Evolutionary conservation across 2,888 invertebrate genomes (phyloP).

Genomic region (Octonoba sinensis): DNA sequence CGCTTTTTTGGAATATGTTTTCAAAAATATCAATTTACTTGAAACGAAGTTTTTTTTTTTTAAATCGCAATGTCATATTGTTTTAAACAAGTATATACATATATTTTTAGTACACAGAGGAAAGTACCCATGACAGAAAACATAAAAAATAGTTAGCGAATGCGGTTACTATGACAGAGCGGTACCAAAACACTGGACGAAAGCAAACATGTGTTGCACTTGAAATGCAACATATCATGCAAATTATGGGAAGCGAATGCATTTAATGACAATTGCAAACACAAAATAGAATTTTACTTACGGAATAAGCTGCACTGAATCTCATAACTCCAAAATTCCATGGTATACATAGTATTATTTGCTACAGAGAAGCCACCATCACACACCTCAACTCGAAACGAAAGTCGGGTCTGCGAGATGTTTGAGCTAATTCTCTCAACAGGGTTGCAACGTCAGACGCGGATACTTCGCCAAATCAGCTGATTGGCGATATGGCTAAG

Average conservation of each 20-base stretch:
- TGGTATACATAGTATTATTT: slow-evolving; percentile 22
- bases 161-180: neutral
- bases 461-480: slow-evolving; percentile 16
- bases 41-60: too few species aligned
- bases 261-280: neutral
- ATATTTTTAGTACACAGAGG: too few species aligned
- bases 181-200: slow-evolving; percentile 4
- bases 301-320: slow-evolving; percentile 14
- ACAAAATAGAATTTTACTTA: slow-evolving; percentile 25
- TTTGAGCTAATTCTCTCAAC: slow-evolving; percentile 45
- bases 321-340: slow-evolving; percentile 27
- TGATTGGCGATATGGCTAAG: slow-evolving; percentile 11
- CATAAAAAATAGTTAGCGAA: too few species aligned
- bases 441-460: slow-evolving; percentile 29
- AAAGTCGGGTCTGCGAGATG: slow-evolving; percentile 28
- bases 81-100: too few species aligned
- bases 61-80: too few species aligned
- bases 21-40: too few species aligned
- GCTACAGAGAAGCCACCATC: neutral
- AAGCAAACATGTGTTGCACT: slow-evolving; percentile 40
- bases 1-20: too few species aligned
- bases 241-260: neutral
- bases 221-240: neutral
- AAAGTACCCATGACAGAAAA: too few species aligned
- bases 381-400: slow-evolving; percentile 20